Evolutionary conservation across 2,888 invertebrate genomes (phyloP).

Genomic region (Falcaria lacertinaria): DNA sequence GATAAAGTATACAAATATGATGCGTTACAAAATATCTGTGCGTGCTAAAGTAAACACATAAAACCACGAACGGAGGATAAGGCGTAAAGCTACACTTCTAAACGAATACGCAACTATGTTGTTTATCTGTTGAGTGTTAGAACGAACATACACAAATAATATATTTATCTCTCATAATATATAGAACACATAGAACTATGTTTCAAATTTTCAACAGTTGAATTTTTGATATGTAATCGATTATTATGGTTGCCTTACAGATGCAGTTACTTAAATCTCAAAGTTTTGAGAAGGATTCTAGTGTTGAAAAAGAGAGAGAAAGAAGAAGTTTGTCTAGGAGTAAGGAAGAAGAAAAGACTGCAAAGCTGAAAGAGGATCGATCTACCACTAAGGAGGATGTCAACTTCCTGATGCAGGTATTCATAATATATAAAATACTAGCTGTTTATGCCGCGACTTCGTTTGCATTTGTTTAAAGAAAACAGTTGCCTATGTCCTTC

Average conservation of each 20-base stretch:
- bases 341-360: conserved; percentile 66
- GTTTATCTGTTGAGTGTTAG: too few relatives aligned
- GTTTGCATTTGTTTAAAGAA: too few relatives aligned
- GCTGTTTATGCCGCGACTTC: too few relatives aligned
- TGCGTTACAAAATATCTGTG: too few relatives aligned
- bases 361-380: conserved; percentile 51
- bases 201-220: neutral
- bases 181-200: neutral
- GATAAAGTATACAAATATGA: too few relatives aligned
- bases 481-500: too few relatives aligned
- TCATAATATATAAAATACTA: too few relatives aligned
- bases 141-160: too few relatives aligned
- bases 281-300: conserved; percentile 76
- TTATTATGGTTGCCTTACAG: conserved; percentile 37
- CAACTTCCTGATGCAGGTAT: conserved; percentile 74
- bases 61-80: too few relatives aligned
- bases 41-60: too few relatives aligned
- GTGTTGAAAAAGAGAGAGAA: conserved; percentile 70
- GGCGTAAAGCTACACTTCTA: too few relatives aligned
- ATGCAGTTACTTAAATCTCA: conserved; percentile 78
- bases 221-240: too few relatives aligned
- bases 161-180: neutral
- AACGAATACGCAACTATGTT: neutral
- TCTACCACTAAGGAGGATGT: conserved; percentile 64
- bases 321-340: conserved; percentile 65